Conservation (phyloP, 2,797 vertebrate genomes). For the Octomys mimax region DNA sequence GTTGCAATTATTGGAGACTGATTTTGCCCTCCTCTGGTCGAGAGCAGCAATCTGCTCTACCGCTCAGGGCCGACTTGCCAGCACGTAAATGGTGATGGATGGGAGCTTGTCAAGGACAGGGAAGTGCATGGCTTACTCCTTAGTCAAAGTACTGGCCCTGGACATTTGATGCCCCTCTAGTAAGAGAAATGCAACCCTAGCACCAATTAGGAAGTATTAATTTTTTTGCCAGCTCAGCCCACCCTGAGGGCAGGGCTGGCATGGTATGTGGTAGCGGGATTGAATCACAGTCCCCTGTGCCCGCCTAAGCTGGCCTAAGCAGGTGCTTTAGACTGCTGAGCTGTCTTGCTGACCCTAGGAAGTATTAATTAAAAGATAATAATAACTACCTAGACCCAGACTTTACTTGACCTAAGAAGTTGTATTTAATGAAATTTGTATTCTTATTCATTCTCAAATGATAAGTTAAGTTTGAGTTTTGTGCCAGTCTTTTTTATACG, state of each 20-base stretch:
- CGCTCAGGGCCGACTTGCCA: background rate
- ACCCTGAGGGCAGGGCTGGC: too few species aligned
- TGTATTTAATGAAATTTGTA: background rate
- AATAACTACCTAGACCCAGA: background rate
- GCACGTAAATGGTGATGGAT: background rate
- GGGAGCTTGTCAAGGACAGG: background rate
- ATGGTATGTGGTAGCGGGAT: too few species aligned
- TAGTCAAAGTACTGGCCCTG: background rate
- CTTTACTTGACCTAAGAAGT: slow-evolving; percentile 16
- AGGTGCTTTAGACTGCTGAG: too few species aligned
- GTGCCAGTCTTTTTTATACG: background rate
- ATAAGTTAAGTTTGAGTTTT: background rate
- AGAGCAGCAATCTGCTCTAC: background rate
- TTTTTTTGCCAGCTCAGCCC: background rate
- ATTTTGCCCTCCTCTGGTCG: slow-evolving; percentile 34
- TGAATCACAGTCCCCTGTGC: too few species aligned
- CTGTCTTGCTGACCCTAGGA: background rate
- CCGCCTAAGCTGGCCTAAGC: too few species aligned
- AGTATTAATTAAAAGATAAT: background rate
- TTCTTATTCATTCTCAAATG: background rate
- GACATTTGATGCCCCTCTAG: background rate
- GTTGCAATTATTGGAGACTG: background rate
- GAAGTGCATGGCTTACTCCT: slow-evolving; percentile 5
- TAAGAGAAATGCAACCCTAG: background rate
- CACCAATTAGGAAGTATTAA: background rate